Conservation (phyloP, 2,113 vertebrate species). For the Clarias magur region DNA sequence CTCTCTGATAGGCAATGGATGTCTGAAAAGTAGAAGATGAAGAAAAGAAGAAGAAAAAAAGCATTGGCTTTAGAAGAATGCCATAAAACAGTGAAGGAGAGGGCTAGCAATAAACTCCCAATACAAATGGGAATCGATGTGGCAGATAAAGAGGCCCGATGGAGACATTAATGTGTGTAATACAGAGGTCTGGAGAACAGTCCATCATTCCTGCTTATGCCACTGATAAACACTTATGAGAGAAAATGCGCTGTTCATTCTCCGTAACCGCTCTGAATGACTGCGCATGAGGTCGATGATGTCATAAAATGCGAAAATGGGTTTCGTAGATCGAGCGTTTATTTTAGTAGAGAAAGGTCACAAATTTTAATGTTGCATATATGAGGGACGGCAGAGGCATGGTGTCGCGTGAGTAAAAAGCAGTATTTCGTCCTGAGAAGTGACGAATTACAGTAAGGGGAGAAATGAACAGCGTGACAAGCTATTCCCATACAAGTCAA, state of each 20-base stretch:
- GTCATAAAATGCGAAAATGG: slow-evolving; percentile 41
- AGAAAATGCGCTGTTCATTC: slow-evolving; percentile 37
- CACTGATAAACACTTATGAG: slow-evolving; percentile 48
- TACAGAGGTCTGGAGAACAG: slow-evolving; percentile 31
- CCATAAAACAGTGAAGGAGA: slow-evolving; percentile 42
- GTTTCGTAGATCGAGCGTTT: slow-evolving; percentile 17
- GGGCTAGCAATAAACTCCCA: slow-evolving; percentile 43
- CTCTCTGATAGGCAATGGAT: background rate
- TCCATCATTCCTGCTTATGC: slow-evolving; percentile 48
- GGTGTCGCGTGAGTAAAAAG: background rate
- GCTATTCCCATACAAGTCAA: too few species aligned
- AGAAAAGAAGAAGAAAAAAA: background rate
- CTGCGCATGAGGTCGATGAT: slow-evolving; percentile 25
- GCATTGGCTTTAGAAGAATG: slow-evolving; percentile 18
- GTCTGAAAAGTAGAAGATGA: slow-evolving; percentile 3
- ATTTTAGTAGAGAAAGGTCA: slow-evolving; percentile 26
- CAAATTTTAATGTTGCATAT: background rate
- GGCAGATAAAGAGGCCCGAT: slow-evolving; percentile 45
- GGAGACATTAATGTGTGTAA: slow-evolving; percentile 40
- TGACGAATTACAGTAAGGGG: background rate
- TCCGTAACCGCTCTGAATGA: slow-evolving; percentile 24
- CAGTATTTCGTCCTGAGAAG: background rate
- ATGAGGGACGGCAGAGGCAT: background rate
- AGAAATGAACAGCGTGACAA: too few species aligned
- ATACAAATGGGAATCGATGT: slow-evolving; percentile 40